These are phyloP conservation scores for Plagiodera versicolora DNA, from an alignment of 2,888 invertebrate species.

Conservation along the genomic window DNA sequence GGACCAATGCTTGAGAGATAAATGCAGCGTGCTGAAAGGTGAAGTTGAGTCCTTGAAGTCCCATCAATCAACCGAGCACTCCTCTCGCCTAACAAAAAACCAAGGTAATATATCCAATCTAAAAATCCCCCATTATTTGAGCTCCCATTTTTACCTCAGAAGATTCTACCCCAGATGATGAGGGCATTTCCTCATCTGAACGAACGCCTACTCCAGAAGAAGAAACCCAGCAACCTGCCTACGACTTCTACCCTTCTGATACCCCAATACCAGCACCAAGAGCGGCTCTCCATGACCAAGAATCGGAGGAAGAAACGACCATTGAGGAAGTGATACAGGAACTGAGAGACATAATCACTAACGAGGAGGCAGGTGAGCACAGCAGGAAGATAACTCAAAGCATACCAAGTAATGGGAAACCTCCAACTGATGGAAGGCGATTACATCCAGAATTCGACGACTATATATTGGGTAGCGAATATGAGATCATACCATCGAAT, in stretches of 20 bases:
- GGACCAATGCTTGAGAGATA: conserved; percentile 74
- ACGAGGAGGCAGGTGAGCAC: conserved; percentile 74
- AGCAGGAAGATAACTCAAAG: conserved; percentile 51
- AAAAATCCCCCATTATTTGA: background rate
- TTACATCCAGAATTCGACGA: conserved; percentile 54
- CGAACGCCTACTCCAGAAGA: conserved; percentile 75
- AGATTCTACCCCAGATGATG: conserved; percentile 79
- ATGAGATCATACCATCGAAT: conserved; percentile 75
- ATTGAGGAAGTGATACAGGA: conserved; percentile 88
- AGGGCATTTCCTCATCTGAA: conserved; percentile 86
- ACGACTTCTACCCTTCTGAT: conserved; percentile 62
- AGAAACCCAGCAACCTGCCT: conserved; percentile 63
- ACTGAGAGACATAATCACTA: conserved; percentile 79
- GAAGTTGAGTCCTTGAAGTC: conserved; percentile 67
- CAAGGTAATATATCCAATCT: conserved; percentile 19
- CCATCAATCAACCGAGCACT: conserved; percentile 53
- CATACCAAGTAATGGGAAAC: conserved; percentile 44
- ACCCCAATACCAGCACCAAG: conserved; percentile 56
- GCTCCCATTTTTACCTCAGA: conserved; percentile 51
- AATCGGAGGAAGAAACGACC: conserved; percentile 73
- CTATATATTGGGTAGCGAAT: conserved; percentile 59
- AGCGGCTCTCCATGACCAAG: conserved; percentile 40
- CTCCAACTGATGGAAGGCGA: conserved; percentile 45
- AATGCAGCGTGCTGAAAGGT: conserved; percentile 74
- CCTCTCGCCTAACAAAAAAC: conserved; percentile 23